phyloP scores from a whole-genome alignment of 2,113 vertebrate species.

The Myanophis thanlyinensis region DNA sequence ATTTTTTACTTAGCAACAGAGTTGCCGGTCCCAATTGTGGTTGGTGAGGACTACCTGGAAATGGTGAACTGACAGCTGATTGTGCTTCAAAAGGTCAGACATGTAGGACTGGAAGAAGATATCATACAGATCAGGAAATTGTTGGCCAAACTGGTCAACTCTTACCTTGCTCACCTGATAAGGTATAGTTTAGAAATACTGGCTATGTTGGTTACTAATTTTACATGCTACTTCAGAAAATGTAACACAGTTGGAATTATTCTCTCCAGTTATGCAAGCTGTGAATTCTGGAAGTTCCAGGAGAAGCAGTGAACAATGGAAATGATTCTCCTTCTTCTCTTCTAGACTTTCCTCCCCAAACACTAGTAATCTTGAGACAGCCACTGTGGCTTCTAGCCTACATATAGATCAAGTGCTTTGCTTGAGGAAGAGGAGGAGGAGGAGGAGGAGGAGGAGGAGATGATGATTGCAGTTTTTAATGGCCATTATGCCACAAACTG shows the following conservation, averaged over 20 bases:
- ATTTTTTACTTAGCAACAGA: not conserved
- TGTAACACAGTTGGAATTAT: not conserved
- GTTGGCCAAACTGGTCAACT: not conserved
- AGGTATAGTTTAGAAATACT: not conserved
- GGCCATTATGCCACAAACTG: not conserved
- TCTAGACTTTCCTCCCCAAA: not conserved
- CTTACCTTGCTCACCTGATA: not conserved
- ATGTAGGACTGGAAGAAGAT: not conserved
- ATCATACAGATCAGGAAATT: not conserved
- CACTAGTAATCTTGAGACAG: not conserved
- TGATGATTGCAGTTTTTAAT: not conserved
- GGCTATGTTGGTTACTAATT: not conserved
- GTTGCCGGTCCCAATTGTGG: not conserved
- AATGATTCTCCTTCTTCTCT: not conserved
- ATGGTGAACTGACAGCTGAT: not conserved
- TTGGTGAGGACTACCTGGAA: not conserved
- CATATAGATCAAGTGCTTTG: not conserved
- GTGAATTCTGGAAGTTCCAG: not conserved
- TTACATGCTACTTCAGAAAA: not conserved
- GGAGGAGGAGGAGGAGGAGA: not conserved
- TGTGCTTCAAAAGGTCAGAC: not conserved
- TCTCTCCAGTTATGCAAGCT: not conserved
- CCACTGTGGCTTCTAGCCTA: not conserved
- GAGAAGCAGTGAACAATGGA: not conserved
- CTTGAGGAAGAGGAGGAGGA: not conserved